Percentiles rank a stretch among this genome's conserved stretches.
Evolutionary conservation across 2,888 invertebrate genomes (phyloP).

Genomic region (Athalia cordata): DNA sequence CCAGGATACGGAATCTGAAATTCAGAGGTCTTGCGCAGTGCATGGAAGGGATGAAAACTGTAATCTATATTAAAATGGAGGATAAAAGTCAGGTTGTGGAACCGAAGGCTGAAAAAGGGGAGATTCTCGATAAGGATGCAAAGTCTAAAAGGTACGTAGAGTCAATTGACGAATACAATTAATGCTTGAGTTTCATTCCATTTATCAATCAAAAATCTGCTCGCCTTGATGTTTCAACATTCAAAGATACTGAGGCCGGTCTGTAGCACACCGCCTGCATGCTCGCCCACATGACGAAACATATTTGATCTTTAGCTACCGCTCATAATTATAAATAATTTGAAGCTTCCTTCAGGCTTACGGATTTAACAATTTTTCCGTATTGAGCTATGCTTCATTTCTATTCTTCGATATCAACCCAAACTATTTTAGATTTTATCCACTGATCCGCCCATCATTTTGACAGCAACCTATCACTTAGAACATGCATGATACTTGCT

Average conservation of each 20-base stretch:
- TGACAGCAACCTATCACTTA: constrained; percentile 24
- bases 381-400: not conserved
- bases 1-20: not conserved
- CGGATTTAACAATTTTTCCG: not conserved
- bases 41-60: constrained; percentile 1
- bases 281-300: constrained; percentile 29
- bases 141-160: constrained; percentile 74
- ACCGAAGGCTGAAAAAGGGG: constrained; percentile 74
- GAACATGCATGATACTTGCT: not conserved
- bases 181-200: not conserved
- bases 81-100: constrained; percentile 73
- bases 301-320: not conserved
- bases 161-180: not conserved
- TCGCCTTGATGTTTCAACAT: not conserved
- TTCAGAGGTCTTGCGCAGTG: constrained; percentile 49
- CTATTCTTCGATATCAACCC: not conserved
- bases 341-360: not conserved
- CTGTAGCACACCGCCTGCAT: constrained; percentile 30
- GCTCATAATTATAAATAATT: not conserved
- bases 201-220: not conserved
- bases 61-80: constrained; percentile 73
- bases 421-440: not conserved
- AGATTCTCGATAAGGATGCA: constrained; percentile 73
- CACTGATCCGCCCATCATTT: constrained; percentile 23
- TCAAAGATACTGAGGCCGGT: constrained; percentile 9